Evolutionary conservation across 1,140 invertebrate species (phyloP), one percentile per base, ranked within the genome.

Genomic region (Ceratitis capitata): DNA sequence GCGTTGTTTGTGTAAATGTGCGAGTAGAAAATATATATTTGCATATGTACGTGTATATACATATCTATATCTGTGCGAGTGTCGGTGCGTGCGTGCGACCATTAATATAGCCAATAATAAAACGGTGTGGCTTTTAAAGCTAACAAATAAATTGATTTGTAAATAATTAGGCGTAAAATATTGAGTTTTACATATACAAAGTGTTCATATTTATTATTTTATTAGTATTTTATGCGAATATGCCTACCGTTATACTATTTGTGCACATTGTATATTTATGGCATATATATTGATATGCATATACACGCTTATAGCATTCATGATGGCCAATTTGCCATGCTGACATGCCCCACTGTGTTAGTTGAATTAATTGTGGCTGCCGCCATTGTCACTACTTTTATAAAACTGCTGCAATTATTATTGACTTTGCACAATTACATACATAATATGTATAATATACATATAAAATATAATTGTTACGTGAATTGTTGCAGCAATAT

Each of bases 131-230:
- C 82, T 83, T 83, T 53, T 35, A 14, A 83, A 53, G 82, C 82
- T 53, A 35, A 83, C 47, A 83, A 49, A 49, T 83, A 42, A 64
- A 84, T 85, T 74, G 64, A 78, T 74, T 85, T 78, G 19, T 85
- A 58, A 82, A 82, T 42, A 82, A 82, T 82, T 42, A 61, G 23
- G 83, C 23, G 32, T 12, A 64, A 0, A 84, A 64, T n/a, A 84
- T 35, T n/a, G 16, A 61, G 51, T 45, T 26, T 64, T 84, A 35
- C 51, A 35, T 53, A 84, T 42, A 19, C 49, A 82, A 49, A n/a
- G 35, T 74, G 35, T 74, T 16, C 35, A 9, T 74, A 32, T 39
- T 39, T 35, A 32, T 69, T 69, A 32, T 7, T 10, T 29, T 6
- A 35, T 7, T 35, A 19, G 10, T 69, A 29, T n/a, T 35, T 69